Conservation (phyloP, 2,797 vertebrate genomes). For the Argentina silus region DNA sequence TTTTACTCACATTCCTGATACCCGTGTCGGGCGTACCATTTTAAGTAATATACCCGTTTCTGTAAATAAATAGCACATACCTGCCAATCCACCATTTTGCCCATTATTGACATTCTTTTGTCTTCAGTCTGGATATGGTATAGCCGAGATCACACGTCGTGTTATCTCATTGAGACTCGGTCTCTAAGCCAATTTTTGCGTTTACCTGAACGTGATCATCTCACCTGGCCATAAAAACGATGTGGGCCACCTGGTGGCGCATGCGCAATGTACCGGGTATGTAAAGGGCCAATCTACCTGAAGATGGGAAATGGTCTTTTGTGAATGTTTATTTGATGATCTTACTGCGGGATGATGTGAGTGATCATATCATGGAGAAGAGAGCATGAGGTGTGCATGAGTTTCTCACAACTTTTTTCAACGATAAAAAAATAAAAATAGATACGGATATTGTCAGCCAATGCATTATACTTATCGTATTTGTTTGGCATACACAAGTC, state of each 20-base stretch:
- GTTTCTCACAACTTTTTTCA: neutral
- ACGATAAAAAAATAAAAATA: neutral
- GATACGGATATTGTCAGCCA: too few species aligned
- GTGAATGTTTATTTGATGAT: neutral
- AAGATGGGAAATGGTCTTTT: slow-evolving; percentile 16
- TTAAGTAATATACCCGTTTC: slow-evolving; percentile 52
- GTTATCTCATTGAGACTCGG: slow-evolving; percentile 80
- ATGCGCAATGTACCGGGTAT: slow-evolving; percentile 87
- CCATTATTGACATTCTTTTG: slow-evolving; percentile 91
- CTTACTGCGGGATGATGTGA: neutral
- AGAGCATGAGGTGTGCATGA: neutral
- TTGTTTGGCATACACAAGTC: neutral
- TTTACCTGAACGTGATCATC: slow-evolving; percentile 87
- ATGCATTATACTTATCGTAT: neutral
- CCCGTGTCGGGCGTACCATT: slow-evolving; percentile 10
- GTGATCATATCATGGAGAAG: neutral
- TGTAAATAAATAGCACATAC: slow-evolving; percentile 80
- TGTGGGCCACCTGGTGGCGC: slow-evolving; percentile 87
- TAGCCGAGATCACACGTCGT: slow-evolving; percentile 74
- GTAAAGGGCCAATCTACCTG: slow-evolving; percentile 37
- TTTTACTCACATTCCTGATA: neutral
- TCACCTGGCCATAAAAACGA: slow-evolving; percentile 94
- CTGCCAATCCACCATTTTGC: slow-evolving; percentile 97
- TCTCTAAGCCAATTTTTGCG: slow-evolving; percentile 84
- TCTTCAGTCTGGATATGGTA: slow-evolving; percentile 71